These are phyloP conservation scores for Mesocentrotus franciscanus DNA, from an alignment of 53 echinoderm and acorn worm genomes.

Conservation along the genomic window DNA sequence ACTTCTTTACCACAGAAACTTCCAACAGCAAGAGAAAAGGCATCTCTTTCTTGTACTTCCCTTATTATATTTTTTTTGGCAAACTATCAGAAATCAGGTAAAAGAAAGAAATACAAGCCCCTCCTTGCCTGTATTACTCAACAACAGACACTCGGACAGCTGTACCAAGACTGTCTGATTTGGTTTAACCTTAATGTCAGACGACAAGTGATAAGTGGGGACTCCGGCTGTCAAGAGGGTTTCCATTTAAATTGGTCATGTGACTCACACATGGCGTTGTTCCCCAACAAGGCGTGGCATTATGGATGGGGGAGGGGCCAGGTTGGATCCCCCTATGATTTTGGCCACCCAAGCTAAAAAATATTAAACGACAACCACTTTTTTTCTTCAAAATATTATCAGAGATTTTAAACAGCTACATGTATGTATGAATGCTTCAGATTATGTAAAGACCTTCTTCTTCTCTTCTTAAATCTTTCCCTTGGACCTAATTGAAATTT, in stretches of 20 bases:
- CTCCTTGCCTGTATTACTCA: constrained; percentile 30
- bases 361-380: too few relatives aligned
- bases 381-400: too few relatives aligned
- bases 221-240: background rate
- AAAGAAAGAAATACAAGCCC: constrained; percentile 12
- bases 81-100: background rate
- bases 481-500: background rate
- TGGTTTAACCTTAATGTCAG: constrained; percentile 27
- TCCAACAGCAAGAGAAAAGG: background rate
- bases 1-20: background rate
- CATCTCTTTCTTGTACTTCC: background rate
- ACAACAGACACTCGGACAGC: constrained; percentile 37
- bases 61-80: background rate
- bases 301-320: background rate
- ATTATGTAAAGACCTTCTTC: too few relatives aligned
- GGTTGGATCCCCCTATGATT: too few relatives aligned
- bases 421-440: too few relatives aligned
- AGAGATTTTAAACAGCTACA: too few relatives aligned
- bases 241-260: constrained; percentile 23
- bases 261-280: background rate
- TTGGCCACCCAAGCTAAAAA: too few relatives aligned
- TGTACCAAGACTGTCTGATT: constrained; percentile 46
- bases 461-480: too few relatives aligned
- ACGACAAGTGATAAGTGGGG: constrained; percentile 31
- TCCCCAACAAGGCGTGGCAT: background rate